Conservation (phyloP, 2,888 invertebrate genomes). For the Drosophila setosimentum region DNA sequence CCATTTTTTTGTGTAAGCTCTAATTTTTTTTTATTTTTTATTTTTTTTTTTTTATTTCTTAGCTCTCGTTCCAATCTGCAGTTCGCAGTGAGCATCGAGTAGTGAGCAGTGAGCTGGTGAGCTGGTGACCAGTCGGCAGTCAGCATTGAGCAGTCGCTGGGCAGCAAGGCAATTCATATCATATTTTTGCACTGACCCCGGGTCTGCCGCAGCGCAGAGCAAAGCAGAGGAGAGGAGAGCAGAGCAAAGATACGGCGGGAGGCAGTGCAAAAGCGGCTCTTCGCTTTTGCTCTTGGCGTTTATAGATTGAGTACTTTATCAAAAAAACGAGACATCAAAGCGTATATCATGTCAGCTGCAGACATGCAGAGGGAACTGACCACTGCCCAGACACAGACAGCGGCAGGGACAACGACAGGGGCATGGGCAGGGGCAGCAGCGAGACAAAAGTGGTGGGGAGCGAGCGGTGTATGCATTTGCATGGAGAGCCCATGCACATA, state of each 20-base stretch:
- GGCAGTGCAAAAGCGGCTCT: slow-evolving; percentile 53
- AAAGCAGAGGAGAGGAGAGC: background rate
- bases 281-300: slow-evolving; percentile 74
- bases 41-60: slow-evolving; percentile 25
- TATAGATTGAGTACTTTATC: slow-evolving; percentile 81
- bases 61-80: slow-evolving; percentile 32
- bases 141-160: slow-evolving; percentile 39
- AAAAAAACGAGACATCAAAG: slow-evolving; percentile 79
- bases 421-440: background rate
- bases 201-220: background rate
- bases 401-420: background rate
- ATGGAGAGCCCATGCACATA: slow-evolving; percentile 26
- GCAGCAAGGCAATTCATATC: slow-evolving; percentile 69
- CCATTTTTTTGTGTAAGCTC: slow-evolving; percentile 66
- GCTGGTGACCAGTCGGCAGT: slow-evolving; percentile 32
- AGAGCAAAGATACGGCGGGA: slow-evolving; percentile 7
- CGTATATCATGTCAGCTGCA: slow-evolving; percentile 77
- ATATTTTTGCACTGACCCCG: slow-evolving; percentile 72
- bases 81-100: slow-evolving; percentile 2
- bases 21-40: slow-evolving; percentile 2
- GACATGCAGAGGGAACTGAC: slow-evolving; percentile 44
- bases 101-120: slow-evolving; percentile 10
- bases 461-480: slow-evolving; percentile 38
- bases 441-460: background rate
- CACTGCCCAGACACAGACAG: slow-evolving; percentile 14